These are phyloP conservation scores for Cyclura pinguis DNA, from an alignment of 2,797 vertebrate genomes.

Conservation along the genomic window DNA sequence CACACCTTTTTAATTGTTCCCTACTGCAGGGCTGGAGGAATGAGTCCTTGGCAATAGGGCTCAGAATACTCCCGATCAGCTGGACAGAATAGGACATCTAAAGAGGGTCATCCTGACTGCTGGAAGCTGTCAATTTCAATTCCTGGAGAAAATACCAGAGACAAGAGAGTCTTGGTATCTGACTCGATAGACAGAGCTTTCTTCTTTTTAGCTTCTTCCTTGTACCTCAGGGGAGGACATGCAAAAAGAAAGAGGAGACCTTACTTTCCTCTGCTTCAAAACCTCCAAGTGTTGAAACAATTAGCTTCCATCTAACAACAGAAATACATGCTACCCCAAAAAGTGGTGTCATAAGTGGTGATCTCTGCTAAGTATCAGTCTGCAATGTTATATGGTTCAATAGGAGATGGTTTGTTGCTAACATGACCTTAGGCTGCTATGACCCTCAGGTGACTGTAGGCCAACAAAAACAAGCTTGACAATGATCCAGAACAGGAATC, in stretches of 20 bases:
- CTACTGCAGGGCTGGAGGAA: too few species aligned
- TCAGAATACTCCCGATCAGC: too few species aligned
- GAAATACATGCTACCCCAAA: neutral
- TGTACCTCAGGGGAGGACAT: neutral
- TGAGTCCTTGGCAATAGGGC: too few species aligned
- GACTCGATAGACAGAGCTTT: neutral
- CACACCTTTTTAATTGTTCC: too few species aligned
- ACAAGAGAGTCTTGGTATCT: neutral
- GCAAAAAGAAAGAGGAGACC: neutral
- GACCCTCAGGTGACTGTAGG: neutral
- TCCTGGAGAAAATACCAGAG: neutral
- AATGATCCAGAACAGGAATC: neutral
- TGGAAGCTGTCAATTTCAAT: neutral
- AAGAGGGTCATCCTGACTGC: too few species aligned
- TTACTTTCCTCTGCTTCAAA: neutral
- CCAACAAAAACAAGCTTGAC: neutral
- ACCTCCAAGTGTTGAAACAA: constrained; percentile 1
- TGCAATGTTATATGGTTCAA: neutral
- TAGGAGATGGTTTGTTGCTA: neutral
- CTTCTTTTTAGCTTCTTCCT: neutral
- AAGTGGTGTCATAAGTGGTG: neutral
- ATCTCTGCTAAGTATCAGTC: neutral
- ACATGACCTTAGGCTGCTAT: neutral
- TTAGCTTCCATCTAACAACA: neutral
- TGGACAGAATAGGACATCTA: too few species aligned